Evolutionary conservation across 1,140 invertebrate genomes (phyloP).

Genomic region (Philotrypesis tridentata): DNA sequence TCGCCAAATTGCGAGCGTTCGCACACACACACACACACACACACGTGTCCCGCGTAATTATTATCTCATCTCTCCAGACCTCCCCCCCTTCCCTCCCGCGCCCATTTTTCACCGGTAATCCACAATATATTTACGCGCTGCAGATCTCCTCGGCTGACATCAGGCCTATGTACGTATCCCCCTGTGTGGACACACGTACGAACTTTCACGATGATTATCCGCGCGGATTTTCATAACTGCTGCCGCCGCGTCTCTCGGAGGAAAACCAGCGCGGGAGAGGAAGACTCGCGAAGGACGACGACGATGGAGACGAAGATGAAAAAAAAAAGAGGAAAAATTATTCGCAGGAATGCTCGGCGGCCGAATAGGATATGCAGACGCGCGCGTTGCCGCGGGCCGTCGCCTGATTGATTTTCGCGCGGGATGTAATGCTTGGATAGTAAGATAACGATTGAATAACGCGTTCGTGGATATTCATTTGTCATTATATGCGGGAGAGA

Average conservation of each 20-base stretch:
- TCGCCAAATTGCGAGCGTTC: constrained; percentile 2
- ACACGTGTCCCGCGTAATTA: constrained; percentile 36
- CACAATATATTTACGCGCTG: neutral
- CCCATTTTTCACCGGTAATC: neutral
- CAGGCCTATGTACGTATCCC: no score
- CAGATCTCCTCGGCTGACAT: no score
- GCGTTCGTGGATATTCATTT: no score
- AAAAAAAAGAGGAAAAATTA: no score
- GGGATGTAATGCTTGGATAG: no score
- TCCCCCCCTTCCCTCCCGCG: no score
- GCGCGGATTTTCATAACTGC: constrained; percentile 40
- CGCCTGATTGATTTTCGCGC: no score
- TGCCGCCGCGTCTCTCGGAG: neutral
- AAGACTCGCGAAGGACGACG: neutral
- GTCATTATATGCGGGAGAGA: no score
- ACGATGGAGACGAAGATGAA: no score
- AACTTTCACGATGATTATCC: constrained; percentile 50
- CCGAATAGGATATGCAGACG: neutral
- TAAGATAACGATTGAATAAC: no score
- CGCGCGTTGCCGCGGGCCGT: no score
- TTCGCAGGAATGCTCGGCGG: neutral
- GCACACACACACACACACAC: no score
- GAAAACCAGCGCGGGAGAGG: neutral
- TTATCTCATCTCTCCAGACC: constrained; percentile 21
- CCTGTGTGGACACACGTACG: constrained; percentile 12